phyloP scores from a whole-genome alignment of 2,113 vertebrate species.

The Onychorhynchus coronatus region DNA sequence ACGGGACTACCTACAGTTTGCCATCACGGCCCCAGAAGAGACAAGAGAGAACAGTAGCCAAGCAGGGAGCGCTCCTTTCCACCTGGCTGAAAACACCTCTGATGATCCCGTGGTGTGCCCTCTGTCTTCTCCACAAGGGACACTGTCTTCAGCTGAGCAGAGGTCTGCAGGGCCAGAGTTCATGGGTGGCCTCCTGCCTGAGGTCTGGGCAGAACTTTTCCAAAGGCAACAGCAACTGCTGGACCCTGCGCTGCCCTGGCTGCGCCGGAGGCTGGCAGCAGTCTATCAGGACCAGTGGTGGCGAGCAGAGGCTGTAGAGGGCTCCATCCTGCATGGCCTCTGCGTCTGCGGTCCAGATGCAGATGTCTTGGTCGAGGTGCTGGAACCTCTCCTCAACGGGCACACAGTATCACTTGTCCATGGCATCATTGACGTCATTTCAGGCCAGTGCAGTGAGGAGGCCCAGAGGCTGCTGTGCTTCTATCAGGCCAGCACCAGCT shows the following conservation, averaged over 20 bases:
- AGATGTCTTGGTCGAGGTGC: neutral
- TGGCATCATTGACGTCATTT: neutral
- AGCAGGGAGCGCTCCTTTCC: accelerated
- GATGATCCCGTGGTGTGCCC: neutral
- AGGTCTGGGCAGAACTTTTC: neutral
- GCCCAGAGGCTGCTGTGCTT: neutral
- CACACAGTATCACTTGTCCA: neutral
- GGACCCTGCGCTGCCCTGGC: neutral
- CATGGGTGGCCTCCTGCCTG: neutral
- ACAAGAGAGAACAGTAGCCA: neutral
- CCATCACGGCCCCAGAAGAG: neutral
- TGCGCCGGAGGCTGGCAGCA: neutral
- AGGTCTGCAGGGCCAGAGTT: neutral
- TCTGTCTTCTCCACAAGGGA: neutral
- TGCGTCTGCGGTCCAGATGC: neutral
- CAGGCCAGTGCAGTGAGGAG: neutral
- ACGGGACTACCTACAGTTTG: neutral
- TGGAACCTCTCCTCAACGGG: neutral
- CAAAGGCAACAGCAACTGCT: neutral
- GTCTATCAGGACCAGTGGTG: neutral
- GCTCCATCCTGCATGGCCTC: neutral
- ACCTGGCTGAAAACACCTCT: neutral
- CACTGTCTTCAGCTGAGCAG: neutral
- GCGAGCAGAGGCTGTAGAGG: neutral
- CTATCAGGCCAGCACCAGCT: neutral